These are phyloP conservation scores for Rhodeus uyekii DNA, from an alignment of 2,797 vertebrate species.

Conservation along the genomic window DNA sequence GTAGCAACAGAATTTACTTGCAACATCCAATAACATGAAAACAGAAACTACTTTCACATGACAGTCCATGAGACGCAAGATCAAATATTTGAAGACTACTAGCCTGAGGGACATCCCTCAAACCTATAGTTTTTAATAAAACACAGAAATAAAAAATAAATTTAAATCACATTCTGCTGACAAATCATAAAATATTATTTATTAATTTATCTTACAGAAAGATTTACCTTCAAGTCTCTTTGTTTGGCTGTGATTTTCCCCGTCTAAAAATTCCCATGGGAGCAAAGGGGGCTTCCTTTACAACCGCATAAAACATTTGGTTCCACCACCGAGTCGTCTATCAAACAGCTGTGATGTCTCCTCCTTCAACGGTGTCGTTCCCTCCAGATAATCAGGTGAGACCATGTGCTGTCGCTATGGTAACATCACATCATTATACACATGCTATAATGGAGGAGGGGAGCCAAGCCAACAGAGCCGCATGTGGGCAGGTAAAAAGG, in stretches of 20 bases:
- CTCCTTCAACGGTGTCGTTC: neutral
- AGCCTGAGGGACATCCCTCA: neutral
- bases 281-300: neutral
- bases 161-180: neutral
- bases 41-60: neutral
- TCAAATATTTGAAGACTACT: neutral
- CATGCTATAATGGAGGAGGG: slow-evolving; percentile 5
- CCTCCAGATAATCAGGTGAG: slow-evolving; percentile 31
- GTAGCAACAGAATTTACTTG: neutral
- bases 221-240: neutral
- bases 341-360: slow-evolving; percentile 28
- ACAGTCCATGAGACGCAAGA: neutral
- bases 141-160: neutral
- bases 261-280: neutral
- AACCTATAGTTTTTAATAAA: neutral
- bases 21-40: neutral
- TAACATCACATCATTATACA: slow-evolving; percentile 49
- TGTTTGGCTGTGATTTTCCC: neutral
- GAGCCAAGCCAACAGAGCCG: slow-evolving; percentile 9
- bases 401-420: slow-evolving; percentile 41
- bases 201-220: neutral
- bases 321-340: neutral
- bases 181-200: neutral
- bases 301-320: neutral
- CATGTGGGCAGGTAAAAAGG: slow-evolving; percentile 38